Percentiles rank a stretch among this genome's conserved stretches.
phyloP scores from a whole-genome alignment of 2,113 vertebrate genomes.

The Takifugu bimaculatus region DNA sequence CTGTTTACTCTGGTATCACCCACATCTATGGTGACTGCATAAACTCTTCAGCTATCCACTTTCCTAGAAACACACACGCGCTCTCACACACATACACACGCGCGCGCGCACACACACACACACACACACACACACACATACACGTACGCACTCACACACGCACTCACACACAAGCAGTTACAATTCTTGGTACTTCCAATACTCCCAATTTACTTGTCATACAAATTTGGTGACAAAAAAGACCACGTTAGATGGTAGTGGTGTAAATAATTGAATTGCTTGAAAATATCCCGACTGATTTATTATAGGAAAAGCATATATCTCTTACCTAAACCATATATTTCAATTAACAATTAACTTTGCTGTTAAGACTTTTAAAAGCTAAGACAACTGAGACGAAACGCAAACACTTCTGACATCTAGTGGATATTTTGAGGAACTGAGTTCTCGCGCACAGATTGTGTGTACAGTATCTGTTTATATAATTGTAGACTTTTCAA shows the following conservation, averaged over 20 bases:
- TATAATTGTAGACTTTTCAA: conserved; percentile 36
- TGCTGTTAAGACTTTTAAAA: conserved; percentile 4
- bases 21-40: conserved; percentile 38
- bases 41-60: conserved; percentile 22
- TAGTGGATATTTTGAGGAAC: conserved; percentile 44
- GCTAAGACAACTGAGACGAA: neutral
- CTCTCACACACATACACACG: neutral
- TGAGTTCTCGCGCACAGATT: neutral
- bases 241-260: no score
- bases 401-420: conserved; percentile 54
- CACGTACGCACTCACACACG: no score
- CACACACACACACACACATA: no score
- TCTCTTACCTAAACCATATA: neutral
- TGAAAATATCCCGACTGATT: no score
- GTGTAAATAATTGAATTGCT: no score
- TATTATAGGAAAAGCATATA: no score
- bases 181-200: no score
- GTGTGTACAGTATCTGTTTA: conserved; percentile 22
- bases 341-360: conserved; percentile 25
- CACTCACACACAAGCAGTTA: no score
- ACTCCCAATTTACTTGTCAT: no score
- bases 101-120: no score
- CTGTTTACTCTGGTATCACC: conserved; percentile 64
- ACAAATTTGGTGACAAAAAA: no score
- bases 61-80: neutral